These are phyloP conservation scores for Montipora capitata DNA, from an alignment of 92 coral and sea anemone species.

Conservation along the genomic window DNA sequence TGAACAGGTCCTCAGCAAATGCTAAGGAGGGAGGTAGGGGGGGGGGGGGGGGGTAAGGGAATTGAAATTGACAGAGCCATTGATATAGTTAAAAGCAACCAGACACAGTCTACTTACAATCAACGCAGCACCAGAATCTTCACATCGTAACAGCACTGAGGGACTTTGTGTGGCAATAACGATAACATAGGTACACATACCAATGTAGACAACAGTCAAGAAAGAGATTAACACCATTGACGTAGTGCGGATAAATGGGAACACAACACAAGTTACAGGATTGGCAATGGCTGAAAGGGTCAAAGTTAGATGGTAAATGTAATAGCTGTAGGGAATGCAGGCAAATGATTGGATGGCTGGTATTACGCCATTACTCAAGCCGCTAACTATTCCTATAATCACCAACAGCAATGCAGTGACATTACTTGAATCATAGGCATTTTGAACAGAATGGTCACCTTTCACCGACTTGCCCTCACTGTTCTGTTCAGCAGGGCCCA, in stretches of 20 bases:
- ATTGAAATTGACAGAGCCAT: too few relatives aligned
- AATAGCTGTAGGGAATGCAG: slow-evolving; percentile 95
- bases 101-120: slow-evolving; percentile 81
- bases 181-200: slow-evolving; percentile 88
- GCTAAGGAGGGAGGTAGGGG: too few relatives aligned
- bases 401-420: slow-evolving; percentile 65
- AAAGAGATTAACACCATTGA: slow-evolving; percentile 75
- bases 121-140: slow-evolving; percentile 86
- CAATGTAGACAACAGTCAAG: slow-evolving; percentile 77
- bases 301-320: slow-evolving; percentile 90
- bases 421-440: slow-evolving; percentile 12
- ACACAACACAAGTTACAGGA: slow-evolving; percentile 91
- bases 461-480: background rate
- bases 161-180: slow-evolving; percentile 91
- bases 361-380: slow-evolving; percentile 92
- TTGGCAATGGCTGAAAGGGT: slow-evolving; percentile 94
- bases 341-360: slow-evolving; percentile 96
- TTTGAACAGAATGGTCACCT: background rate
- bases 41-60: too few relatives aligned
- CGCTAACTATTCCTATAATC: slow-evolving; percentile 82
- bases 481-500: slow-evolving; percentile 5
- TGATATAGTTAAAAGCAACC: background rate
- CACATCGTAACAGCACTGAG: slow-evolving; percentile 80
- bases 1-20: too few relatives aligned
- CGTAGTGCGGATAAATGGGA: slow-evolving; percentile 82